Base-by-base conservation (phyloP, 2,888 invertebrate genomes). In the Scaptomyza caliginosa region DNA sequence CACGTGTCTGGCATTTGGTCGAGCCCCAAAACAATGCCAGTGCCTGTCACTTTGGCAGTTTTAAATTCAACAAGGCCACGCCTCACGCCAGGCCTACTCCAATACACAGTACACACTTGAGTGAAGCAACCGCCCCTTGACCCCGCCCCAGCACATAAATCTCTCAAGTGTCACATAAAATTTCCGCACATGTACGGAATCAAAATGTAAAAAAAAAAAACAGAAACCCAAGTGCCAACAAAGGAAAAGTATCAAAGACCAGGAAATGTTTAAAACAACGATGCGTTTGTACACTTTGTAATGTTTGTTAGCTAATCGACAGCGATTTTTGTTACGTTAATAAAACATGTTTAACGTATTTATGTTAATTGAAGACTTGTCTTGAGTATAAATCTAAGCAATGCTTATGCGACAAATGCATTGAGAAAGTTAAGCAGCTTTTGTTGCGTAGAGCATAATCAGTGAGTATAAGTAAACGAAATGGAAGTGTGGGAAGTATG, bases 81-180 rank as follows among this genome's bases (percentile, higher is more conserved):
- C 80, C 80, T 64, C 60, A 50, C 30, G n/a, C n/a, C n/a, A 28
- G 51, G 38, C 58, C 62, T 62, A 54, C 62, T 46, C 13, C 13
- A 64, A 13, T 30, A 11, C 21, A 7, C 30, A 10, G 24, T 28
- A 8, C 60, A 34, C 60, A 59, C 46, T 59, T 46, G 38, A 45
- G 43, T 17, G 48, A 48, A 38, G 16, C 26, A 7, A 16, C 36
- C 11, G 23, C n/a, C 17, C 10, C 3, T 7, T 16, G 23, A 24
- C 6, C 4, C 13, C 11, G 28, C 36, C 32, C 17, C 48, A 0
- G 28, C 54, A 46, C 75, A 71, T 84, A 84, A 84, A 84, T 84
- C 86, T 84, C 70, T 71, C 84, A 86, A 84, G 82, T 84, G 83
- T 84, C 83, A 86, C 84, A 84, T 84, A 84, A 84, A 84, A 84